These are phyloP conservation scores for Sebastes schlegelii DNA, from an alignment of 2,113 vertebrate species.

Conservation along the genomic window DNA sequence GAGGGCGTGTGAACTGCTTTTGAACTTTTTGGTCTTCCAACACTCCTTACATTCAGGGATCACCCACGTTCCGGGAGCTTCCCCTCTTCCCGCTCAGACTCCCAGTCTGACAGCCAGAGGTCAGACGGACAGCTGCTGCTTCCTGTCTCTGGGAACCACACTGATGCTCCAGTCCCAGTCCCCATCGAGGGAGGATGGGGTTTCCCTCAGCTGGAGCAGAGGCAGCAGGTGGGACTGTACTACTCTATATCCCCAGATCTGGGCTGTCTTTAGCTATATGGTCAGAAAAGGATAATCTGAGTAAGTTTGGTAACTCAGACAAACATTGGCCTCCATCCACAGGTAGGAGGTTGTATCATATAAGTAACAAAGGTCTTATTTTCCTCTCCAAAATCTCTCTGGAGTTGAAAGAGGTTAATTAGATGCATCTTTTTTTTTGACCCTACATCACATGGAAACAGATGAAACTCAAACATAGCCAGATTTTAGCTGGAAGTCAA, in stretches of 20 bases:
- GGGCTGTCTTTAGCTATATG: constrained; percentile 6
- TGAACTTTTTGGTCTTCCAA: background rate
- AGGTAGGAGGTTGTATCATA: background rate
- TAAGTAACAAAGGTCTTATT: background rate
- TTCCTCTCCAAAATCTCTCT: background rate
- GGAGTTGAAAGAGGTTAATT: background rate
- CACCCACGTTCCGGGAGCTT: constrained; percentile 30
- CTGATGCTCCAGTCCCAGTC: constrained; percentile 65
- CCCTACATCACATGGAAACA: background rate
- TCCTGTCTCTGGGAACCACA: constrained; percentile 76
- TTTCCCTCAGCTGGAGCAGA: constrained; percentile 49
- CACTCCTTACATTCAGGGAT: background rate
- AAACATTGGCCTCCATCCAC: background rate
- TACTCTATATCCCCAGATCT: constrained; percentile 15
- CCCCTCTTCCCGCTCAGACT: constrained; percentile 16
- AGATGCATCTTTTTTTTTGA: background rate
- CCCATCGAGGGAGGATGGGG: constrained; percentile 30
- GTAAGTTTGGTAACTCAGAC: background rate
- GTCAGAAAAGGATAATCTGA: background rate
- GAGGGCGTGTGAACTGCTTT: background rate
- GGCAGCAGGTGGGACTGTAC: constrained; percentile 50
- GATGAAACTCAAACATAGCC: background rate
- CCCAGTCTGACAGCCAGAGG: constrained; percentile 50
- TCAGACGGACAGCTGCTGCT: constrained; percentile 70
- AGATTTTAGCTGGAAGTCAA: background rate